Evolutionary conservation across 2,888 invertebrate genomes (phyloP), one percentile per base, ranked within the genome.

Genomic region (Tachina lurida): DNA sequence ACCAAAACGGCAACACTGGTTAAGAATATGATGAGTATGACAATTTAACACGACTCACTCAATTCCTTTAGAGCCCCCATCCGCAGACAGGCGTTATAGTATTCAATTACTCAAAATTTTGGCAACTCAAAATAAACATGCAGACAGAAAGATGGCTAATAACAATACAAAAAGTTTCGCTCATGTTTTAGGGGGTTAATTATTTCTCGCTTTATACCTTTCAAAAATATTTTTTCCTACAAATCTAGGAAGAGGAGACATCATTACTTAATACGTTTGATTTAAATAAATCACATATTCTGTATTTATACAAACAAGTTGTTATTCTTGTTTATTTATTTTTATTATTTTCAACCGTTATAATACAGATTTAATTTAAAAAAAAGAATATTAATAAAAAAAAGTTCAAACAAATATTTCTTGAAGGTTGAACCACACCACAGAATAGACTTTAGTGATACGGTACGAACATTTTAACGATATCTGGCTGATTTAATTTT

Each of bases 341-440:
- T 68, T 45, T 49, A 52, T 80, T 49, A 8, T 19, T 54, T 75
- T 70, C 79, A 75, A 63, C 79, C 71, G 70, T 84, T 84, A 76
- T 80, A 71, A 65, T 67, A 75, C 39, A 31, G 12, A 71, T 22
- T 41, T 71, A 70, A 83, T 43, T n/a, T 52, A 49, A 47, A 70
- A 19, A 58, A 54, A 63, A 79, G 47, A 70, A 60, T 17, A 17
- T 17, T n/a, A 43, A 56, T 19, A 5, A 62, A 19, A 12, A 49
- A 52, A 19, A 67, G 52, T 31, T 49, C n/a, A 7, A 67, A 65
- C 3, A 73, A 41, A 73, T 65, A 67, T 41, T 65, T 56, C 47
- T 76, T 80, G 76, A 84, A 84, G 84, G 84, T 71, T 76, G 68
- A 71, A 60, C 65, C 65, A 22, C 58, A 80, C 39, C 58, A 58